Conservation (phyloP, 1,140 invertebrate species). For the Lasioglossum baleicum region DNA sequence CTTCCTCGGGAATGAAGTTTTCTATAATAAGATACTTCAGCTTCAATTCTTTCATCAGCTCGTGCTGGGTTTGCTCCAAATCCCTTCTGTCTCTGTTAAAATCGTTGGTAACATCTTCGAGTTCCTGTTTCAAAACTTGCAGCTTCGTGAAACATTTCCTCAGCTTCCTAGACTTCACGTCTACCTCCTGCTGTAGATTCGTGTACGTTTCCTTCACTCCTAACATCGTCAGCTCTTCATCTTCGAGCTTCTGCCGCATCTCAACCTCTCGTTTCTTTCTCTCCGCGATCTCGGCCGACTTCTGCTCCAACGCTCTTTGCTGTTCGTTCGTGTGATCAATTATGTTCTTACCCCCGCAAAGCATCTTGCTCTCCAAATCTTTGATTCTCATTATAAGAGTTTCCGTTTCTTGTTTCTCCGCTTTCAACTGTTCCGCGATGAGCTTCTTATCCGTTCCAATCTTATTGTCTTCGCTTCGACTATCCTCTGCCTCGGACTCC, state of each 20-base stretch:
- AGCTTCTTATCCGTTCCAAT: constrained; percentile 84
- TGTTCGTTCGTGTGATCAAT: constrained; percentile 98
- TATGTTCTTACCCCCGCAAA: constrained; percentile 98
- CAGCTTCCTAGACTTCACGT: constrained; percentile 94
- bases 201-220: constrained; percentile 98
- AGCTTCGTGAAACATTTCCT: constrained; percentile 75
- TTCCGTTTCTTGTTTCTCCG: constrained; percentile 86
- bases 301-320: constrained; percentile 93
- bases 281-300: constrained; percentile 93
- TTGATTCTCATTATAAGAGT: constrained; percentile 91
- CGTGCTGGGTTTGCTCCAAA: constrained; percentile 89
- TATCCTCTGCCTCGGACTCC: constrained; percentile 76
- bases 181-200: constrained; percentile 94
- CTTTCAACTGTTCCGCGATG: constrained; percentile 81
- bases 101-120: constrained; percentile 91
- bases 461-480: constrained; percentile 78
- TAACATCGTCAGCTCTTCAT: constrained; percentile 94
- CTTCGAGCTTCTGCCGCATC: constrained; percentile 89
- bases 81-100: constrained; percentile 90
- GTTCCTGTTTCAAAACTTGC: constrained; percentile 84
- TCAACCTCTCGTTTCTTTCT: constrained; percentile 90
- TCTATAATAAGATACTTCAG: constrained; percentile 95
- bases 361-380: constrained; percentile 95
- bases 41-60: constrained; percentile 88
- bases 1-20: constrained; percentile 96